phyloP scores from a whole-genome alignment of 2,888 invertebrate genomes.

The Meta bourneti region DNA sequence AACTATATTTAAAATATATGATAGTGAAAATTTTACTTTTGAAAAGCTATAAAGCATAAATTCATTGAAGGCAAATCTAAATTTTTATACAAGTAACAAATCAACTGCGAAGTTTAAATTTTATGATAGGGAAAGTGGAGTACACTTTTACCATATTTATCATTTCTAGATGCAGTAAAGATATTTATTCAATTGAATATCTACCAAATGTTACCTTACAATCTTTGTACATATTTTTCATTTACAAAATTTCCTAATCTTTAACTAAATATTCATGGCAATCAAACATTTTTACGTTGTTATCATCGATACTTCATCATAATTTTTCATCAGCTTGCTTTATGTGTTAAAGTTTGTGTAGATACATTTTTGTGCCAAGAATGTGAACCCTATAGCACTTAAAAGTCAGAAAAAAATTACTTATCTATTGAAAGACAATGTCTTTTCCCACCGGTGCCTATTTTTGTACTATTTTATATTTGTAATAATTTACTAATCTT shows the following conservation, averaged over 20 bases:
- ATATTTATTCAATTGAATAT: too few relatives aligned
- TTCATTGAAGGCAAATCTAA: too few relatives aligned
- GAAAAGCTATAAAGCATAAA: too few relatives aligned
- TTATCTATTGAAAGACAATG: not conserved
- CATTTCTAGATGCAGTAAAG: too few relatives aligned
- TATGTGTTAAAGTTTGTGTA: conserved; percentile 11
- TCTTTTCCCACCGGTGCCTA: not conserved
- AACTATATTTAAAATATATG: too few relatives aligned
- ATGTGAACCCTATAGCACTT: not conserved
- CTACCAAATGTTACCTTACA: not conserved
- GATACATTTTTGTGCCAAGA: conserved; percentile 36
- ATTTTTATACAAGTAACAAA: too few relatives aligned
- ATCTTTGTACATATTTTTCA: conserved; percentile 24
- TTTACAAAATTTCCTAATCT: not conserved
- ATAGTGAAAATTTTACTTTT: too few relatives aligned
- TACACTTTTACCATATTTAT: too few relatives aligned
- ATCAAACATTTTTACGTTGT: not conserved
- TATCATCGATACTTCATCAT: conserved; percentile 9
- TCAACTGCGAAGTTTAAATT: too few relatives aligned
- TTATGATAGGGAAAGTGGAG: too few relatives aligned
- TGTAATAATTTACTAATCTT: not conserved
- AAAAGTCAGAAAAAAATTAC: not conserved
- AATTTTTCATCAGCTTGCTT: not conserved
- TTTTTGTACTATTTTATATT: not conserved
- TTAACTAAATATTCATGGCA: not conserved